These are phyloP conservation scores for Zaprionus kolodkinae DNA, from an alignment of 1,140 invertebrate genomes.

Conservation along the genomic window DNA sequence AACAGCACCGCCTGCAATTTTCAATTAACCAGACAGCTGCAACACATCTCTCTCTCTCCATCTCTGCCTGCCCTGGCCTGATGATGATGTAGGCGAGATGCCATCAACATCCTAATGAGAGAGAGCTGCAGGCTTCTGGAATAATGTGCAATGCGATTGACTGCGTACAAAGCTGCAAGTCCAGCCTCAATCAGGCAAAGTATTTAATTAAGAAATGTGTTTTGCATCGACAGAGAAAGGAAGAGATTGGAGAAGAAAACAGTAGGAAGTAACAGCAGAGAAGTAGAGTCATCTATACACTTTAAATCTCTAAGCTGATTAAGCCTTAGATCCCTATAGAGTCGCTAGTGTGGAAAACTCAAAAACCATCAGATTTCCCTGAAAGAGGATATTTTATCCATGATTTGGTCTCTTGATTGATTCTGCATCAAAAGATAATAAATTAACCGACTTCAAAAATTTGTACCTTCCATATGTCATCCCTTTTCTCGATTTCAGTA, in stretches of 20 bases:
- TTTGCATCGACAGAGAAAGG: slow-evolving; percentile 22
- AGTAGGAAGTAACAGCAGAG: background rate
- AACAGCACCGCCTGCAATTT: slow-evolving; percentile 62
- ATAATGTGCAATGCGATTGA: slow-evolving; percentile 50
- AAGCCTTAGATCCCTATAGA: too few species aligned
- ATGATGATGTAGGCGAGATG: background rate
- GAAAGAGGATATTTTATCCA: background rate
- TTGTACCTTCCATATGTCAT: background rate
- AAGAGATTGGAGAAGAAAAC: background rate
- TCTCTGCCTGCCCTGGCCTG: too few species aligned
- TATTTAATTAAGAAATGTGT: slow-evolving; percentile 73
- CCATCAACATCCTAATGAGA: slow-evolving; percentile 37
- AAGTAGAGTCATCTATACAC: background rate
- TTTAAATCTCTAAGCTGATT: too few species aligned
- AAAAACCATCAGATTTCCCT: too few species aligned
- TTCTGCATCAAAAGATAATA: too few species aligned
- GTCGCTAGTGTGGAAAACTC: too few species aligned
- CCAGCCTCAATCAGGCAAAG: slow-evolving; percentile 6
- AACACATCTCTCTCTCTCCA: too few species aligned
- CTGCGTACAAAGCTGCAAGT: slow-evolving; percentile 1
- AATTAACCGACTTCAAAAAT: too few species aligned
- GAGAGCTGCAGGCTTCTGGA: slow-evolving; percentile 46
- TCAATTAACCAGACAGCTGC: slow-evolving; percentile 57
- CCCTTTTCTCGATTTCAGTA: too few species aligned
- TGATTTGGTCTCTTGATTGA: too few species aligned